Base-by-base conservation (phyloP, 2,113 vertebrate genomes). In the Hippopotamus amphibius region DNA sequence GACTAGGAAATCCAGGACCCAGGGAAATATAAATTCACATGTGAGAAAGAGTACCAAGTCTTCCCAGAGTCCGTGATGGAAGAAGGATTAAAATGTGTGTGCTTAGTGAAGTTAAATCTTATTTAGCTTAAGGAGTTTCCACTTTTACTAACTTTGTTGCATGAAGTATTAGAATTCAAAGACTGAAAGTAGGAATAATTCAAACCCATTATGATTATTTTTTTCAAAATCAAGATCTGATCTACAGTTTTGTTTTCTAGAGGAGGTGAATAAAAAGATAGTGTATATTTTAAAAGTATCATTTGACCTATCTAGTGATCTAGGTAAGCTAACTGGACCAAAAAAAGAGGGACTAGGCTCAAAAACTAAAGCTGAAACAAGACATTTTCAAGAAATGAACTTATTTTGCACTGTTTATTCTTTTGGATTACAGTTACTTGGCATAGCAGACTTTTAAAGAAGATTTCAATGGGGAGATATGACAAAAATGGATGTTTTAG, bases 11-110 rank as follows among this genome's bases (percentile, higher is more conserved):
- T 66, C 50, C 2, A 19, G 19, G 37, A 65, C 11, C 48, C 26
- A 59, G 53, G 14, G 28, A 92, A 92, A 66, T 92, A 92, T 24
- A 93, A 96, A 89, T 43, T 28, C 61, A 93, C 19, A 28, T 7
- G 4, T 37, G 68, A 83, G 61, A 14, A 97, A 82, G 37, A 87
- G 91, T 11, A 81, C 33, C n/a, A 90, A 9, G 0, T 69, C 53
- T 82, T 30, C 37, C 46, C 5, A 30, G 89, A 79, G 55, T 57
- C 33, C 15, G 7, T 57, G n/a, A 82, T 53, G 11, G 43, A 93
- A 94, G n/a, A 81, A 83, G 6, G 16, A 90, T 61, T 87, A 68
- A 71, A 88, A 33, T 50, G 24, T 28, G 15, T 33, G 2, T 4
- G 19, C 24, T 71, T 48, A n/a, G 26, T 68, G 26, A 88, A 17